phyloP scores from a whole-genome alignment of 2,888 invertebrate species.

The Campoletis raptor region DNA sequence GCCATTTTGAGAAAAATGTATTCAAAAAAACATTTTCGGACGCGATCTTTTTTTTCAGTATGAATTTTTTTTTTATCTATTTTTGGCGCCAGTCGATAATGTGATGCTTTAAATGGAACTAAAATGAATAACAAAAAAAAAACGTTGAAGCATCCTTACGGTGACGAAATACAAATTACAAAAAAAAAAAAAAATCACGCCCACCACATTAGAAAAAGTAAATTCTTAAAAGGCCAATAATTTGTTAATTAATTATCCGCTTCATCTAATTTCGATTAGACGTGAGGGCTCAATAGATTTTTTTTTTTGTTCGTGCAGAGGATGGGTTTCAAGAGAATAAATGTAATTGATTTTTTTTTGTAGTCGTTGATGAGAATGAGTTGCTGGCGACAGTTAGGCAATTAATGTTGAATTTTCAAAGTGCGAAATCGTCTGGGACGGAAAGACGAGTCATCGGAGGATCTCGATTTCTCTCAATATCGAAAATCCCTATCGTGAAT shows the following conservation, averaged over 20 bases:
- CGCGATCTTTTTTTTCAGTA: too few relatives aligned
- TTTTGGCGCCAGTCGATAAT: too few relatives aligned
- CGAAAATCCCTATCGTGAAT: constrained; percentile 21
- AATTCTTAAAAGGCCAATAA: background rate
- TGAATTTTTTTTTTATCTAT: too few relatives aligned
- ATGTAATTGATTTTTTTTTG: background rate
- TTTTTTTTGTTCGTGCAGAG: background rate
- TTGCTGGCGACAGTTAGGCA: background rate
- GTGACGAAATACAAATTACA: too few relatives aligned
- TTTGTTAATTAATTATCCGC: background rate
- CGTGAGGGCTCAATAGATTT: background rate
- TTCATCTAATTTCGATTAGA: background rate
- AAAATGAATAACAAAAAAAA: too few relatives aligned
- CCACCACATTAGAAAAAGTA: background rate
- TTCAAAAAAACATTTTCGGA: too few relatives aligned
- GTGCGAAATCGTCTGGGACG: constrained; percentile 12
- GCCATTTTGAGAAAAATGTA: too few relatives aligned
- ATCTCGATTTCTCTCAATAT: constrained; percentile 7
- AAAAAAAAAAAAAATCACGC: background rate
- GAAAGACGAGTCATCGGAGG: constrained; percentile 21
- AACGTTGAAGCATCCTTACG: too few relatives aligned
- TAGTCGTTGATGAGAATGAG: background rate
- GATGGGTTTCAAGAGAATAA: background rate
- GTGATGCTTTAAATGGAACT: too few relatives aligned
- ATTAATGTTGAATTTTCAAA: constrained; percentile 36